Conservation (phyloP, 2,888 invertebrate species). For the Drosophila yooni region DNA sequence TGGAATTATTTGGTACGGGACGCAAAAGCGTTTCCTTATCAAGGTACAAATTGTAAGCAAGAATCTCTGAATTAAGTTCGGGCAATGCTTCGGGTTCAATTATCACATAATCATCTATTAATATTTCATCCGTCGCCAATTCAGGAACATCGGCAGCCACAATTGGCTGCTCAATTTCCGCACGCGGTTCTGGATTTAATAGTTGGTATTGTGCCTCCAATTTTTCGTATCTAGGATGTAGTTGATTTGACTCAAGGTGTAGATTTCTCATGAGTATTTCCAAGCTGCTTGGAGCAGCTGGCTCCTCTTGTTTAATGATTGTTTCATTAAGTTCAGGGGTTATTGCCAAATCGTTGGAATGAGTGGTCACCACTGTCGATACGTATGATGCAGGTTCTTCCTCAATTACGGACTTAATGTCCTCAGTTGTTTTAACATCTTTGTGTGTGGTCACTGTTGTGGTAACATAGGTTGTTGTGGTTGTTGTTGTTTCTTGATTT, state of each 20-base stretch:
- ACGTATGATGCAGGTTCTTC: constrained; percentile 52
- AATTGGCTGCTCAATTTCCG: constrained; percentile 12
- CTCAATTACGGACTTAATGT: constrained; percentile 10
- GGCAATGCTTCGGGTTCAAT: constrained; percentile 70
- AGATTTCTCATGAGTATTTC: constrained; percentile 48
- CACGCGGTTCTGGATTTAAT: constrained; percentile 22
- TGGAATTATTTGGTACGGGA: constrained; percentile 86
- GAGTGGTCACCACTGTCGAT: constrained; percentile 64
- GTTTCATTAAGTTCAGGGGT: constrained; percentile 18
- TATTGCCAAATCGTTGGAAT: constrained; percentile 46
- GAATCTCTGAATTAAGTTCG: constrained; percentile 67
- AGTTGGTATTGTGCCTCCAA: constrained; percentile 53
- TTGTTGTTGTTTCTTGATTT: constrained; percentile 27
- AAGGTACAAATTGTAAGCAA: constrained; percentile 65
- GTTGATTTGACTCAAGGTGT: constrained; percentile 41
- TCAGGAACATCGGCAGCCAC: constrained; percentile 8
- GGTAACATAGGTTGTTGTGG: constrained; percentile 50
- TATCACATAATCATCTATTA: constrained; percentile 74
- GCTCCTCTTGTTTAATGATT: constrained; percentile 1
- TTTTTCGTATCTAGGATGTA: constrained; percentile 38
- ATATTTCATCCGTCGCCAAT: constrained; percentile 24
- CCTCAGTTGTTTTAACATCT: constrained; percentile 37
- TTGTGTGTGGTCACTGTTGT: constrained; percentile 69
- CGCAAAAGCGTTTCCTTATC: constrained; percentile 55
- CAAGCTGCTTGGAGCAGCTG: constrained; percentile 12